Evolutionary conservation across 2,113 vertebrate species (phyloP).

Genomic region (Rhinoderma darwinii): DNA sequence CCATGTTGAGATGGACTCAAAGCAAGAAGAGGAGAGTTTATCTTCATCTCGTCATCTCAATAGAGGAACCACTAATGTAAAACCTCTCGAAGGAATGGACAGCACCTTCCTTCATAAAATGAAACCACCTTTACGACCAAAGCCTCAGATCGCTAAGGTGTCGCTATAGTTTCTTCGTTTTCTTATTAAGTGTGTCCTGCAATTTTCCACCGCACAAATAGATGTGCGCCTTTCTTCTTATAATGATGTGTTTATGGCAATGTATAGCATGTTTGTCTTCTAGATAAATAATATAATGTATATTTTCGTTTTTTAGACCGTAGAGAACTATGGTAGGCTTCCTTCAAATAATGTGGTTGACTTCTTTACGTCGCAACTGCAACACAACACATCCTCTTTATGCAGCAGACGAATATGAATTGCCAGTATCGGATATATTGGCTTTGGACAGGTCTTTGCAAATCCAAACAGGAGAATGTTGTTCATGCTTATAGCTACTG

Average conservation of each 20-base stretch:
- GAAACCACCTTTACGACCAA: conserved; percentile 81
- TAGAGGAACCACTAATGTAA: neutral
- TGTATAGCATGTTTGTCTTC: neutral
- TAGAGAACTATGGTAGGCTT: too few relatives aligned
- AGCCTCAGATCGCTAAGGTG: conserved; percentile 81
- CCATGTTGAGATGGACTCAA: neutral
- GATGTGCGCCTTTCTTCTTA: neutral
- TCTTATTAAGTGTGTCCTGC: neutral
- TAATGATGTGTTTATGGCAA: neutral
- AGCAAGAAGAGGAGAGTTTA: neutral
- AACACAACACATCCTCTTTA: too few relatives aligned
- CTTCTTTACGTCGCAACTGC: too few relatives aligned
- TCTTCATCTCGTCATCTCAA: neutral
- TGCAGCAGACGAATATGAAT: too few relatives aligned
- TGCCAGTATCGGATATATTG: too few relatives aligned
- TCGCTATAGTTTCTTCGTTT: conserved; percentile 3
- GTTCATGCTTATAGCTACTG: too few relatives aligned
- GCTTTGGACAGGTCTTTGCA: too few relatives aligned
- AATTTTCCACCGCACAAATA: neutral
- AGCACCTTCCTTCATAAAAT: conserved; percentile 36
- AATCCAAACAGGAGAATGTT: too few relatives aligned
- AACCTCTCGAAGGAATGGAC: conserved; percentile 25
- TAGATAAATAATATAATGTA: neutral
- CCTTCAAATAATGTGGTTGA: too few relatives aligned
- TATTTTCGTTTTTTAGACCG: too few relatives aligned